Evolutionary conservation across 2,113 vertebrate genomes (phyloP).

Genomic region (Morone saxatilis): DNA sequence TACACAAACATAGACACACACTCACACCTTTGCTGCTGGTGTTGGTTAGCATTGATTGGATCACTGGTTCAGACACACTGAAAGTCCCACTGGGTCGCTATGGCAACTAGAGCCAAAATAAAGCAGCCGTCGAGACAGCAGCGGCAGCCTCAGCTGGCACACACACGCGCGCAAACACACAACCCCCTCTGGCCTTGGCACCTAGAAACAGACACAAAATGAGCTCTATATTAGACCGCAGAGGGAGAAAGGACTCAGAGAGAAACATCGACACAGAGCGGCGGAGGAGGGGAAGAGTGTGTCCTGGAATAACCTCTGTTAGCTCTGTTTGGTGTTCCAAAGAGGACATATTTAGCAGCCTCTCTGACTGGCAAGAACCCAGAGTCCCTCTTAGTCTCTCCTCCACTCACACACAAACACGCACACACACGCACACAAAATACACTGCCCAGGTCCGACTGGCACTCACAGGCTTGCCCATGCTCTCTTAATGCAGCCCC

Average conservation of each 20-base stretch:
- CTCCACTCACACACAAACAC: conserved; percentile 8
- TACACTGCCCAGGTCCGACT: conserved; percentile 38
- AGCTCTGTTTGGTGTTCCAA: conserved; percentile 49
- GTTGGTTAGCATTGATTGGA: conserved; percentile 57
- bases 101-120: conserved; percentile 80
- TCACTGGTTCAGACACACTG: conserved; percentile 66
- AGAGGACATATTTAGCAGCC: conserved; percentile 69
- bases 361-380: conserved; percentile 54
- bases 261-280: conserved; percentile 38
- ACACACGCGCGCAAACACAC: conserved; percentile 30
- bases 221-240: conserved; percentile 68
- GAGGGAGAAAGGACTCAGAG: conserved; percentile 47
- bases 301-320: conserved; percentile 66
- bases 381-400: conserved; percentile 40
- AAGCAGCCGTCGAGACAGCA: conserved; percentile 73
- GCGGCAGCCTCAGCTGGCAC: conserved; percentile 63
- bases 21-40: conserved; percentile 37
- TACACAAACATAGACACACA: background rate
- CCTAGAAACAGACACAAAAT: conserved; percentile 70
- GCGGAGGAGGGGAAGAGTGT: conserved; percentile 41
- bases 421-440: conserved; percentile 12
- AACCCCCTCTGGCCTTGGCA: conserved; percentile 69
- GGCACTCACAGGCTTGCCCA: conserved; percentile 32
- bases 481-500: conserved; percentile 44
- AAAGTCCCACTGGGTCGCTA: conserved; percentile 78